A percentile compares a stretch with the other conserved stretches of the same genome.
These are phyloP conservation scores for Ormyrus pomaceus DNA, from an alignment of 2,888 invertebrate genomes.

Conservation along the genomic window DNA sequence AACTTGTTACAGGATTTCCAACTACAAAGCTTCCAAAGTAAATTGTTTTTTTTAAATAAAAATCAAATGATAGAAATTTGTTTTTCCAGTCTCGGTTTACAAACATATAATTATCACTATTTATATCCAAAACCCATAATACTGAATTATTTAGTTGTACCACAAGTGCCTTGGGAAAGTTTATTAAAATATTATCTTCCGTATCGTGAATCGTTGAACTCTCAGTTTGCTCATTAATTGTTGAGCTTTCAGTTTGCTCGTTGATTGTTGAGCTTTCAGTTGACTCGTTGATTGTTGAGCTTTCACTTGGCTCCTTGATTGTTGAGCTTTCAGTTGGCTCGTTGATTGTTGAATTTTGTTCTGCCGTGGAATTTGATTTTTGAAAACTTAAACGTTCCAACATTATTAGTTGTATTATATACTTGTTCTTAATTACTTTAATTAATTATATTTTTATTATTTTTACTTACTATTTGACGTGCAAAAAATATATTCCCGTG, in stretches of 20 bases:
- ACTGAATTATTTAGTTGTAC: constrained; percentile 4
- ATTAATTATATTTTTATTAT: too few relatives aligned
- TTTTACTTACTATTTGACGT: too few relatives aligned
- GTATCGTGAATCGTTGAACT: too few relatives aligned
- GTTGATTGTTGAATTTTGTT: too few relatives aligned
- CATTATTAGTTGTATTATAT: too few relatives aligned
- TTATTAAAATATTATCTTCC: not conserved
- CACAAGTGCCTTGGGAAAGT: not conserved
- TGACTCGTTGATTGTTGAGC: not conserved
- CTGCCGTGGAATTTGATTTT: too few relatives aligned
- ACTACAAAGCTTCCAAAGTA: not conserved
- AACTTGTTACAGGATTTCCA: not conserved
- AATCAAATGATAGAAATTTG: not conserved
- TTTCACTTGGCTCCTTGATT: too few relatives aligned
- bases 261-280: not conserved
- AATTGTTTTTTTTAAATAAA: constrained; percentile 2
- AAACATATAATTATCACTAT: not conserved
- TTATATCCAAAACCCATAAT: not conserved
- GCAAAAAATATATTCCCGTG: too few relatives aligned
- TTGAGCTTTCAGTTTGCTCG: not conserved
- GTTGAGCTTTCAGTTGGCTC: too few relatives aligned
- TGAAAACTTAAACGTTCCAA: too few relatives aligned
- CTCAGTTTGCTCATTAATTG: not conserved
- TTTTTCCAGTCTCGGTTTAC: not conserved
- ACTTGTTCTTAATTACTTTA: too few relatives aligned